These are phyloP conservation scores for Amblyjoppa fuscipennis DNA, from an alignment of 2,888 invertebrate species.

Conservation along the genomic window DNA sequence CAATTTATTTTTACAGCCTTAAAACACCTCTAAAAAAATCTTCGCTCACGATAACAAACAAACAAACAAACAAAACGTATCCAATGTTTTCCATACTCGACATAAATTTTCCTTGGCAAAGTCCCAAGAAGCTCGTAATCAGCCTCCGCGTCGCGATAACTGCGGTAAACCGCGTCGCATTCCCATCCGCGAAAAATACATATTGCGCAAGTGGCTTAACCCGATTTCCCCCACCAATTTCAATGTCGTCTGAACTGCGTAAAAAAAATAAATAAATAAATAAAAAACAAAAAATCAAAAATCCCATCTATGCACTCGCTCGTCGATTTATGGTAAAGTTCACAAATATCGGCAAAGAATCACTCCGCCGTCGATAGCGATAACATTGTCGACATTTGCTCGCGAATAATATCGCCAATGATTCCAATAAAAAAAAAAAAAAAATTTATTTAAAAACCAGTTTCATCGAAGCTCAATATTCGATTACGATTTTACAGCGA, in stretches of 20 bases:
- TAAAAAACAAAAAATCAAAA: conserved; percentile 19
- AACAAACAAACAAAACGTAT: not conserved
- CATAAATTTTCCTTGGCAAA: conserved; percentile 34
- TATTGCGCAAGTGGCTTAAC: conserved; percentile 46
- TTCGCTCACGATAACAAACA: not conserved
- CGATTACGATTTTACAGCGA: not conserved
- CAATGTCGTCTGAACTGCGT: conserved; percentile 34
- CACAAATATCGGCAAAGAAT: conserved; percentile 62
- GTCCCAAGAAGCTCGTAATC: conserved; percentile 42
- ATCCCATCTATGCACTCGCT: conserved; percentile 46
- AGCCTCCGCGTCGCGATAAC: conserved; percentile 24
- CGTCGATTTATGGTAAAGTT: conserved; percentile 35
- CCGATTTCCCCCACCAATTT: conserved; percentile 28
- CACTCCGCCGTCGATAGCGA: conserved; percentile 40
- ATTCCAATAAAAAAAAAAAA: conserved; percentile 30
- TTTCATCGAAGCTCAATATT: not conserved
- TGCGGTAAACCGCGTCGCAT: conserved; percentile 1
- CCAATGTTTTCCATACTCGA: not conserved
- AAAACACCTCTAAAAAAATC: not conserved
- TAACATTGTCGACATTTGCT: conserved; percentile 56
- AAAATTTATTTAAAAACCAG: not conserved
- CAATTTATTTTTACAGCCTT: no score
- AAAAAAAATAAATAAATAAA: conserved; percentile 33
- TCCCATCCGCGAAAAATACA: conserved; percentile 24
- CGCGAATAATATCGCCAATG: conserved; percentile 53